Evolutionary conservation across 2,797 vertebrate genomes (phyloP).

Genomic region (Diceros bicornis): DNA sequence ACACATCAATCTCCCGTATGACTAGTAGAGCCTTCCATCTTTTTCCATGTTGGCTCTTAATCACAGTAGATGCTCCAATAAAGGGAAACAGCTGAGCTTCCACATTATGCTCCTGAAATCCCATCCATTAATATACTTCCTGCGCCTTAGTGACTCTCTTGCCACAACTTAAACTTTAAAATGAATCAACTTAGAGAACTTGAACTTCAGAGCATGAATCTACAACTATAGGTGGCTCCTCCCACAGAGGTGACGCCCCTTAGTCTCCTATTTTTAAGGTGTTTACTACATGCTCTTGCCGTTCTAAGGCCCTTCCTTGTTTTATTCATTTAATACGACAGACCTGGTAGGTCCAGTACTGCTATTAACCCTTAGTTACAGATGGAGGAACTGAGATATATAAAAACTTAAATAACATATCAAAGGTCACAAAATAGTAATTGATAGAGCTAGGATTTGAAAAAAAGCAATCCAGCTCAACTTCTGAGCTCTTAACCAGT

Average conservation of each 20-base stretch:
- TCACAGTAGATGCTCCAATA: not conserved
- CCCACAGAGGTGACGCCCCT: not conserved
- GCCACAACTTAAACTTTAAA: not conserved
- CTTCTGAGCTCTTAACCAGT: not conserved
- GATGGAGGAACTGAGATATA: not conserved
- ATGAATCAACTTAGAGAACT: not conserved
- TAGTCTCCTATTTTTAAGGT: not conserved
- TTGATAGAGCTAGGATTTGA: not conserved
- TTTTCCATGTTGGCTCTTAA: not conserved
- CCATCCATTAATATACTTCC: not conserved
- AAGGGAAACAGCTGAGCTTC: not conserved
- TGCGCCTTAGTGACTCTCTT: not conserved
- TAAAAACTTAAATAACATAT: not conserved
- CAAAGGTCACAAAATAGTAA: slow-evolving; percentile 3
- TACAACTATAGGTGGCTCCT: fast-evolving
- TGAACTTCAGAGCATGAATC: not conserved
- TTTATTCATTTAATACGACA: slow-evolving; percentile 2
- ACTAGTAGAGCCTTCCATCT: not conserved
- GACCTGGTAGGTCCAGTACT: not conserved
- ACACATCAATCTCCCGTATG: not conserved
- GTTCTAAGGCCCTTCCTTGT: not conserved
- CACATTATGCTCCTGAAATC: not conserved
- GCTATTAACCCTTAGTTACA: not conserved
- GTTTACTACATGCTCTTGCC: not conserved
- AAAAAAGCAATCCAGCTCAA: not conserved